A percentile compares a stretch with the other conserved stretches of the same genome.
Conservation (phyloP, 2,797 vertebrate genomes). For the Clamator glandarius region DNA sequence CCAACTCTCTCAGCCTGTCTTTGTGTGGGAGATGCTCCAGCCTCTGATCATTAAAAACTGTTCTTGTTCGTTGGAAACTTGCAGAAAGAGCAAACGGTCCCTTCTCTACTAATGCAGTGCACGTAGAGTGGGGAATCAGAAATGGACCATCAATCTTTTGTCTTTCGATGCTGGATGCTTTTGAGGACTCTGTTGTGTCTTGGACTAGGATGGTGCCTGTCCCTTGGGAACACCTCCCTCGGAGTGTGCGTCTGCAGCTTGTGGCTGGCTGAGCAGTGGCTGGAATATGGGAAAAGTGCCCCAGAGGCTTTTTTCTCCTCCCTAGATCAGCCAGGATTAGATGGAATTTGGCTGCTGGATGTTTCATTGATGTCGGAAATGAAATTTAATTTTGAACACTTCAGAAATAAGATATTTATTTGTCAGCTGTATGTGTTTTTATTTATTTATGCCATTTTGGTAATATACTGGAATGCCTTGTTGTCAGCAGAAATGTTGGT, state of each 20-base stretch:
- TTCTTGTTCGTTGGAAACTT: neutral
- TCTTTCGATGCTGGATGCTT: neutral
- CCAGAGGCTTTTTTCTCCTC: neutral
- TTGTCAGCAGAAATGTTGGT: neutral
- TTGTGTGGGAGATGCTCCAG: too few relatives aligned
- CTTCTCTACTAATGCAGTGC: fast-evolving
- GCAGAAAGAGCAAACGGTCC: neutral
- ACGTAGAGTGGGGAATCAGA: neutral
- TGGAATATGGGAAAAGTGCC: neutral
- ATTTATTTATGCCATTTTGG: neutral
- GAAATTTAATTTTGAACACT: constrained; percentile 3
- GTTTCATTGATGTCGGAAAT: neutral
- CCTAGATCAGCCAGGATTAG: neutral
- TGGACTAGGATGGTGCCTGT: neutral
- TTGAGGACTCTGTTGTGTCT: neutral
- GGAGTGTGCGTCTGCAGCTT: neutral
- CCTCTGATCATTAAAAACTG: neutral
- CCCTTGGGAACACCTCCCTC: neutral
- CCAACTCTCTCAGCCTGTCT: too few relatives aligned
- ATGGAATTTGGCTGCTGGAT: neutral
- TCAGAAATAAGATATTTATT: neutral
- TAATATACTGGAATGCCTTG: neutral
- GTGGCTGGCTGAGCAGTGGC: neutral
- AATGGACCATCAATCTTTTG: neutral
- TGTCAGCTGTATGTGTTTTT: neutral